Base-by-base conservation (phyloP, 2,888 invertebrate genomes). In the Pilophorus perplexus region DNA sequence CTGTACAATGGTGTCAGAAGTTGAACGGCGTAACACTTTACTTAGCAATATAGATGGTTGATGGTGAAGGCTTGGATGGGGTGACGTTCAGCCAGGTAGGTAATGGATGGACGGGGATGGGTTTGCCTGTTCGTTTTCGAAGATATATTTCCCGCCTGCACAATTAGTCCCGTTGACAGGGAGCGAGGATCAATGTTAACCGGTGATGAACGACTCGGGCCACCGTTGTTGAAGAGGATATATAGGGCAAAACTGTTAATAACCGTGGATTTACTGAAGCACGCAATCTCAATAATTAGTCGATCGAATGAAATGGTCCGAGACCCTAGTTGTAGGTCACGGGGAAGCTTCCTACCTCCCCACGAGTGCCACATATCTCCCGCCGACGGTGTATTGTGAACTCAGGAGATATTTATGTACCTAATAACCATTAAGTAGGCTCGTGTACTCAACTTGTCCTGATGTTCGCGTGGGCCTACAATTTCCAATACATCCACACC, bases 161-260 rank as follows among this genome's bases (percentile, higher is more conserved):
- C 62, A 62, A 62, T 62, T 62, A 62, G 62, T 62, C 62, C 62
- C 37, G 62, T 46, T 62, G 62, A 62, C 62, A 62, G 62, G 46
- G 33, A 52, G n/a, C 52, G 28, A 38, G 38, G 55, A 55, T 55
- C 55, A 55, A 55, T 55, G 55, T 55, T 33, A 38, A 38, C 12
- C 20, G 23, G 55, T 55, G 55, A 55, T 55, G 55, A 55, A 55
- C 38, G 38, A 33, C 23, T 20, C 38, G 27, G 1, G 52, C 52
- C 25, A 46, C 46, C 28, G 33, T 33, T 52, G 25, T 38, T 37
- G 38, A 33, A 23, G 28, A 27, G 55, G 55, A 55, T 37, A 55
- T 38, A 38, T 55, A 37, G 38, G 55, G 25, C 55, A 38, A 55
- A 55, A 55, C 55, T 55, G 55, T 38, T 55, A 55, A 55, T 55